Base-by-base conservation (phyloP, 2,113 vertebrate genomes). In the Zosterops pallidus region DNA sequence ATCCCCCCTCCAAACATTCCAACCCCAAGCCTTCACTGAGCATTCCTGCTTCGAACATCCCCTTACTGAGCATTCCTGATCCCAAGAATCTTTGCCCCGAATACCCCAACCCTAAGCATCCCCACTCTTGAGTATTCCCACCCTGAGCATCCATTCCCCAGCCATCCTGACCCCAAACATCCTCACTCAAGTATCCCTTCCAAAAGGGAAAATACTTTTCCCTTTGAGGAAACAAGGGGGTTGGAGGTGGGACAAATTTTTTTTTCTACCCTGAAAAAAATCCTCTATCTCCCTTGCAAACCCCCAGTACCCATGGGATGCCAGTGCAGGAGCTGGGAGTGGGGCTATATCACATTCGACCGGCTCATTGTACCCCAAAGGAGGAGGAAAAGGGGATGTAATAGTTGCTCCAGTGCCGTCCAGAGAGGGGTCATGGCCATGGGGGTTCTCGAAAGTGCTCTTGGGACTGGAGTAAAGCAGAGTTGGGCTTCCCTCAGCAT, bases 251-350 rank as follows among this genome's bases (percentile, higher is more conserved):
- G 20, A 60, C 6, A 7, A 8, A 6, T 31, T 42, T 49, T 68
- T 76, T 90, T 89, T 46, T 59, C 81, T 39, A n/a, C 31, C 14
- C 77, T 75, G 68, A 24, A 86, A 72, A 85, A 67, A 28, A 23
- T 41, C n/a, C 35, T 24, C 9, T 11, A 9, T 53, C 29, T 71
- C 59, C 19, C 59, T 70, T 0, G 1, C 75, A 49, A 53, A 9
- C 28, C 65, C 33, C 65, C 0, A 0, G 41, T 0, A 0, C n/a
- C 23, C n/a, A 5, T 1, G 2, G 39, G 35, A 11, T 21, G 15
- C 35, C 0, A 1, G 17, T 10, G 49, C 7, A 6, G 57, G 28
- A 65, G 46, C 46, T 1, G 5, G 46, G 68, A 77, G 11, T 0
- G 5, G 65, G 57, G 15, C 3, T 26, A 0, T 17, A 1, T n/a